Base-by-base conservation (phyloP, 2,797 vertebrate genomes). In the Periophthalmus magnuspinnatus region DNA sequence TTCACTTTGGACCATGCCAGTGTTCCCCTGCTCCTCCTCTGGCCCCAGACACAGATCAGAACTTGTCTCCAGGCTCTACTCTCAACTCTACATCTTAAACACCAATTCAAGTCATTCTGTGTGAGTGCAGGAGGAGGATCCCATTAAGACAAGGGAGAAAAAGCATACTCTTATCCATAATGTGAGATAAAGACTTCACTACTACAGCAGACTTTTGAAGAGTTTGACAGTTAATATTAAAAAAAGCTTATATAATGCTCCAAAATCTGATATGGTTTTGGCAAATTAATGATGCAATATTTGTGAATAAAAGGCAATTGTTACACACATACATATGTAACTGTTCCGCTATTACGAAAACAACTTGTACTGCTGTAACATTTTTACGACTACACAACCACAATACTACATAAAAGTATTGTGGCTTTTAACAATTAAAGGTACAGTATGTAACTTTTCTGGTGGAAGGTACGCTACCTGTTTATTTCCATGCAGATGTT, bases 101-200 rank as follows among this genome's bases (percentile, higher is more conserved):
- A 19, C 16, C 38, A 17, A 28, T 10, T 47, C 48, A 41, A 24
- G 61, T 47, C 13, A 5, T 64, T 64, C 45, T 9, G 19, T 62
- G 34, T 17, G 62, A 64, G 62, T 32, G 62, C 14, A 48, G 38
- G 61, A 48, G 62, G 22, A 64, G 38, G 16, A 16, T 47, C 22
- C 13, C 38, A 10, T 6, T 45, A 28, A 48, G 62, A 47, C 62
- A 14, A 17, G 24, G 22, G 6, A 48, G 41, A 64, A 63, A 62
- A 19, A 19, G 22, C 13, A 7, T 6, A 2, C 14, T 47, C 41
- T 28, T 64, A 28, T 32, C 14, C 41, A 11, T 64, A 64, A 47
- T 10, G 7, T 48, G 14, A 41, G 36, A 64, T 47, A 64, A 64
- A 64, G 6, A 10, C 61, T 63, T 63, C 21, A 16, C 36, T 24